Evolutionary conservation across 2,888 invertebrate genomes (phyloP), one percentile per base, ranked within the genome.

Genomic region (Dexiosoma caninum): DNA sequence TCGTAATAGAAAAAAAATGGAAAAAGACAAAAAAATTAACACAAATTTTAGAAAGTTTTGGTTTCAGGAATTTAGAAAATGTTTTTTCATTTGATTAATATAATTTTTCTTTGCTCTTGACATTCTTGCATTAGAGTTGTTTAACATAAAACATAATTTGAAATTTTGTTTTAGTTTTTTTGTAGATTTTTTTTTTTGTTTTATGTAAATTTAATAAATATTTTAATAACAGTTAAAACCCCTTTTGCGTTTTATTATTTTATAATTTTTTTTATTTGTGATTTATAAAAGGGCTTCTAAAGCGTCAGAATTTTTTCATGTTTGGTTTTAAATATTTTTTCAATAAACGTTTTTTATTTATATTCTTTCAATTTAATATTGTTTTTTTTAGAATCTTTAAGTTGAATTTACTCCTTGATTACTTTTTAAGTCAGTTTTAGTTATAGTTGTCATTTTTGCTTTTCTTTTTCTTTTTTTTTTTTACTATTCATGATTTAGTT

Each of bases 241-340:
- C 79, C 75, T 79, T 74, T 72, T 51, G 59, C 67, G 14, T 60
- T 70, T 64, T 21, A 30, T 64, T 23, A n/a, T 64, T 57, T 57
- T 57, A 40, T 66, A 8, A 37, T 64, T 60, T 19, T 6, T 21
- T 64, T 75, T 75, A 59, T 9, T 69, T 59, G 51, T 75, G 59
- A 42, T 75, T 81, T 76, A 80, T 83, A 76, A 81, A 81, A 79
- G 83, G 81, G 82, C 81, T 78, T 78, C 81, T 82, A 82, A 82
- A 78, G 79, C 79, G 79, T 79, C 79, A 70, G 79, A 79, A 78
- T 82, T 75, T 78, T 71, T 74, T 40, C 42, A 23, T 62, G 16
- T 80, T 53, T 67, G 49, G 19, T 69, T 70, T 62, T 78, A 76
- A 44, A 74, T 74, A 76, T 37, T 71, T 51, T 69, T 77, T 64